A percentile compares a stretch with the other conserved stretches of the same genome.
phyloP scores from a whole-genome alignment of 2,888 invertebrate species.

The Eupithecia vulgata region DNA sequence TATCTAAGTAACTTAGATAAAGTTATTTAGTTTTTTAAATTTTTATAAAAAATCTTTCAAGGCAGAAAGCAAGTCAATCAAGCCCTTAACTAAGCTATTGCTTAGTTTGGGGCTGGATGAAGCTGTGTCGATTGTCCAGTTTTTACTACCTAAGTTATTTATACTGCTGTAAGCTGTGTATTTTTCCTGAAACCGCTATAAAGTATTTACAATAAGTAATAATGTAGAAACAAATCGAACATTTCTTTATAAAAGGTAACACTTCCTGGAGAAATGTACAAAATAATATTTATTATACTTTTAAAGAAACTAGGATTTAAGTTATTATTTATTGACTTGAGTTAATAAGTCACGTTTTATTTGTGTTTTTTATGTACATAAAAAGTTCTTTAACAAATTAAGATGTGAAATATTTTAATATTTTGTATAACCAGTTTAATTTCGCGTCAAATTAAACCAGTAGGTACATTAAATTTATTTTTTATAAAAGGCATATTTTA shows the following conservation, averaged over 20 bases:
- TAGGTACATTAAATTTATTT: not conserved
- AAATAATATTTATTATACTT: conserved; percentile 52
- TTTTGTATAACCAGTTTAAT: not conserved
- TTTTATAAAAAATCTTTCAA: too few relatives aligned
- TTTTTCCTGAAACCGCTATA: not conserved
- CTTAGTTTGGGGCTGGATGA: too few relatives aligned
- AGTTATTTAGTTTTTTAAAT: too few relatives aligned
- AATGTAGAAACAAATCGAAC: not conserved
- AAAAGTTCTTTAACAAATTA: conserved; percentile 41
- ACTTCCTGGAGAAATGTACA: conserved; percentile 53
- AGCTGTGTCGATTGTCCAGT: too few relatives aligned
- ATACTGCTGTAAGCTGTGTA: not conserved
- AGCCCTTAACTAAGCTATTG: too few relatives aligned
- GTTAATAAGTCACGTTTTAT: conserved; percentile 52
- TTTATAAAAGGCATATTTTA: not conserved
- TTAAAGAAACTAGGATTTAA: conserved; percentile 52
- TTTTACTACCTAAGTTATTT: too few relatives aligned
- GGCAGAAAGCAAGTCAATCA: too few relatives aligned
- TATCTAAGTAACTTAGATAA: not conserved
- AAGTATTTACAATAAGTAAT: not conserved
- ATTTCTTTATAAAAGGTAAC: conserved; percentile 9
- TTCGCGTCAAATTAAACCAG: not conserved
- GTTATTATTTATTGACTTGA: conserved; percentile 48
- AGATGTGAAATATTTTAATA: conserved; percentile 16
- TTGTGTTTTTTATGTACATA: conserved; percentile 30